Evolutionary conservation across 2,797 vertebrate species (phyloP).

Genomic region (Echiichthys vipera): DNA sequence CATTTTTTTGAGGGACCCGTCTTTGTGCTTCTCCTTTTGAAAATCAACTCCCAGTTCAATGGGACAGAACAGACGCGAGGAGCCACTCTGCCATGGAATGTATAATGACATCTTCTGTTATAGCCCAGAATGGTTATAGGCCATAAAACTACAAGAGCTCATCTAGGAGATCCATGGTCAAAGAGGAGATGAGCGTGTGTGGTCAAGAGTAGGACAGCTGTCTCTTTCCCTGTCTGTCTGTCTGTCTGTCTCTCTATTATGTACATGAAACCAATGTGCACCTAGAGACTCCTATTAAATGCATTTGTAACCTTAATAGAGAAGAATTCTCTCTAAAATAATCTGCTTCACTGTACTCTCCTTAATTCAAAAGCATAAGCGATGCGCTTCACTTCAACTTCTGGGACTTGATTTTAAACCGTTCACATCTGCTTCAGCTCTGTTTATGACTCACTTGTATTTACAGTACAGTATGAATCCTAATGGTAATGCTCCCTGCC

Average conservation of each 20-base stretch:
- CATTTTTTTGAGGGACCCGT: slow-evolving; percentile 72
- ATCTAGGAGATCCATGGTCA: slow-evolving; percentile 62
- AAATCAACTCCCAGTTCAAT: slow-evolving; percentile 75
- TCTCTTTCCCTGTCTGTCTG: slow-evolving; percentile 1
- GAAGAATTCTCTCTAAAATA: slow-evolving; percentile 25
- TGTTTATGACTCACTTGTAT: slow-evolving; percentile 52
- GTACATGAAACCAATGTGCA: neutral
- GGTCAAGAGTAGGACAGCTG: slow-evolving; percentile 47
- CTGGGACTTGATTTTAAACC: slow-evolving; percentile 17
- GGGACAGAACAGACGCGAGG: slow-evolving; percentile 72
- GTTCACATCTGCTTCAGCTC: slow-evolving; percentile 40
- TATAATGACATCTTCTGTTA: slow-evolving; percentile 81
- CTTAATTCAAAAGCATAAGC: slow-evolving; percentile 10
- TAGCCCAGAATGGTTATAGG: slow-evolving; percentile 74
- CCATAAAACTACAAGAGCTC: slow-evolving; percentile 71
- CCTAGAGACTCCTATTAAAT: slow-evolving; percentile 19
- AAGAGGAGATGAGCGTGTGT: slow-evolving; percentile 47
- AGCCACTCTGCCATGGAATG: slow-evolving; percentile 64
- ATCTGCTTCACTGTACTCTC: neutral
- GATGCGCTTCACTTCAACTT: neutral
- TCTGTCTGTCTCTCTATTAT: neutral
- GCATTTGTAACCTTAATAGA: slow-evolving; percentile 30
- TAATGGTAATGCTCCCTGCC: slow-evolving; percentile 36
- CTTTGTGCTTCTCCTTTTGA: slow-evolving; percentile 67
- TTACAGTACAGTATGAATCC: slow-evolving; percentile 35